These are phyloP conservation scores for Siniperca obscura DNA, from an alignment of 2,797 vertebrate species.

Conservation along the genomic window DNA sequence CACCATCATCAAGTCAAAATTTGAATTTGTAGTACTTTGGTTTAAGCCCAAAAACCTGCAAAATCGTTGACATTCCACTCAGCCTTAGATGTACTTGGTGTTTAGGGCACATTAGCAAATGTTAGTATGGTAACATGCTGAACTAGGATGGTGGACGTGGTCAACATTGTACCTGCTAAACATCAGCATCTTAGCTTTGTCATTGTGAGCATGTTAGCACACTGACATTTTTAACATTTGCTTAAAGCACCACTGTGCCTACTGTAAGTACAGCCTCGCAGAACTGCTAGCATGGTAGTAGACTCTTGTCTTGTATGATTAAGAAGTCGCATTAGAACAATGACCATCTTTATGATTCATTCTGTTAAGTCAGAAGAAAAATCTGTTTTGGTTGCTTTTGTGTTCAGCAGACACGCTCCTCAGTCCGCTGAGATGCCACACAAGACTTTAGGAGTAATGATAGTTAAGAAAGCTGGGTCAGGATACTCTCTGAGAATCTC, in stretches of 20 bases:
- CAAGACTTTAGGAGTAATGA: constrained; percentile 70
- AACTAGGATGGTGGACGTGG: not conserved
- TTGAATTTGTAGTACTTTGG: not conserved
- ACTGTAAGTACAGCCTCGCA: not conserved
- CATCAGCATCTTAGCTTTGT: not conserved
- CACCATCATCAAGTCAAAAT: not conserved
- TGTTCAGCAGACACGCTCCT: constrained; percentile 18
- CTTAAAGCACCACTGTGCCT: not conserved
- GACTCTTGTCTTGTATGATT: not conserved
- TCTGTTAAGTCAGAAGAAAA: not conserved
- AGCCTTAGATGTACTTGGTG: not conserved
- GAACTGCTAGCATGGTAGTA: not conserved
- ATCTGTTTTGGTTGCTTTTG: constrained; percentile 20
- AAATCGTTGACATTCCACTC: not conserved
- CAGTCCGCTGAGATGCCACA: constrained; percentile 57
- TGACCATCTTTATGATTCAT: constrained; percentile 12
- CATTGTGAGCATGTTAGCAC: not conserved
- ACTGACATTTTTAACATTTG: not conserved
- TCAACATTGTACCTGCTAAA: not conserved
- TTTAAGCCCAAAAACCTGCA: not conserved
- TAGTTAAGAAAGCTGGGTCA: constrained; percentile 68
- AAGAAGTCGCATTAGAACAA: constrained; percentile 4
- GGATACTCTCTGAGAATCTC: constrained; percentile 73
- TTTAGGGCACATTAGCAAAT: not conserved
- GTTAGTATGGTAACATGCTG: not conserved